Evolutionary conservation across 2,797 vertebrate species (phyloP).

Genomic region (Sebastes taczanowskii): DNA sequence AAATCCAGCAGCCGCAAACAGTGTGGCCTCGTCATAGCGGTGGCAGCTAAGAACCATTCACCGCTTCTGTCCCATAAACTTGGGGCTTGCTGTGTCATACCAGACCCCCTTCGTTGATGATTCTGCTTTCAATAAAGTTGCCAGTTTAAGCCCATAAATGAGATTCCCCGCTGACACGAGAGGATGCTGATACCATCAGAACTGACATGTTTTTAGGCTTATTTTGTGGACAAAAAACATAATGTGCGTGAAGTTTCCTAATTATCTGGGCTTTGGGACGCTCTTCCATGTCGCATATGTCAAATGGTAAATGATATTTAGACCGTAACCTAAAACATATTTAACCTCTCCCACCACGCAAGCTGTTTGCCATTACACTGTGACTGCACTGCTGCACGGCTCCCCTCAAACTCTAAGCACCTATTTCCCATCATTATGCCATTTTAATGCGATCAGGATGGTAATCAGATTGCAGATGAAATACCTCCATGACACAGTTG

Average conservation of each 20-base stretch:
- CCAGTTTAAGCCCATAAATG: conserved; percentile 45
- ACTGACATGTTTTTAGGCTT: conserved; percentile 10
- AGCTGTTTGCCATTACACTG: conserved; percentile 49
- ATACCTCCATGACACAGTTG: conserved; percentile 84
- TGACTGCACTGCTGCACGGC: conserved; percentile 29
- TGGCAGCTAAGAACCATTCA: conserved; percentile 73
- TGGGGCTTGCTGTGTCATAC: conserved; percentile 68
- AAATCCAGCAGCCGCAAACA: conserved; percentile 84
- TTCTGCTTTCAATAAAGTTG: conserved; percentile 71
- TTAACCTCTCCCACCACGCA: conserved; percentile 27
- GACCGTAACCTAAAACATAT: conserved; percentile 3
- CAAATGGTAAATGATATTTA: conserved; percentile 22
- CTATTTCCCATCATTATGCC: conserved; percentile 84
- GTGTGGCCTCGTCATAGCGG: conserved; percentile 80
- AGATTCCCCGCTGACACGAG: conserved; percentile 52
- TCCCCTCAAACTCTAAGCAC: conserved; percentile 80
- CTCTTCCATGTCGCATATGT: neutral
- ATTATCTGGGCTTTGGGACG: neutral
- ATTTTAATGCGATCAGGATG: conserved; percentile 87
- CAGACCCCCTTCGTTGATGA: conserved; percentile 73
- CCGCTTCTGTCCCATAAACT: conserved; percentile 74
- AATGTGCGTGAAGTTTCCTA: neutral
- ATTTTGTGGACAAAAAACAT: conserved; percentile 14
- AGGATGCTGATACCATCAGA: conserved; percentile 16
- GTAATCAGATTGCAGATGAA: conserved; percentile 88